These are phyloP conservation scores for Ernsta delagoae DNA, from an alignment of 2,888 invertebrate species.

Conservation along the genomic window DNA sequence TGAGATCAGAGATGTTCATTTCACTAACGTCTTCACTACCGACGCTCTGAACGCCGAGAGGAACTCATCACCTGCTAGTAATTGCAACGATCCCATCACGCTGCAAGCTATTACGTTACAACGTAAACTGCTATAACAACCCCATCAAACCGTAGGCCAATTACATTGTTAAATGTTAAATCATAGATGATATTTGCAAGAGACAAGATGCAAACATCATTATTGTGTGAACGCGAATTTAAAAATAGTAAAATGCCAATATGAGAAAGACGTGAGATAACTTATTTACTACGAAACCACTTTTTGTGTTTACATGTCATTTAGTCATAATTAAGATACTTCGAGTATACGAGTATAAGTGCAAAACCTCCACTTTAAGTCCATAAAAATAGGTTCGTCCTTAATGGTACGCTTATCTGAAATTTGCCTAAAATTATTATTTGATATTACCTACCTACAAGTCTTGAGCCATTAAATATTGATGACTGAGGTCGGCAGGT, in stretches of 20 bases:
- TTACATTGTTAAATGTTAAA: constrained; percentile 18
- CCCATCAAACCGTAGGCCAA: constrained; percentile 18
- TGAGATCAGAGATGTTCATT: constrained; percentile 2
- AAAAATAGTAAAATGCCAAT: neutral
- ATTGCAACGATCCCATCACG: constrained; percentile 30
- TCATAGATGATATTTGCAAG: constrained; percentile 13
- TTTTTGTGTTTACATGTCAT: no score
- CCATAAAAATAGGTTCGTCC: no score
- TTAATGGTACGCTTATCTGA: neutral
- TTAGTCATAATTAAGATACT: no score
- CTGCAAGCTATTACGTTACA: constrained; percentile 27
- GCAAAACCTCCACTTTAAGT: no score
- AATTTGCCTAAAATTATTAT: neutral
- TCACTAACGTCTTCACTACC: neutral
- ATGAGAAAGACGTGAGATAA: no score
- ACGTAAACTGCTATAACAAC: constrained; percentile 10
- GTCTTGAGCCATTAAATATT: constrained; percentile 15
- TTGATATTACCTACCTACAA: constrained; percentile 2
- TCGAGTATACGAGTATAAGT: no score
- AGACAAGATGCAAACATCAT: neutral
- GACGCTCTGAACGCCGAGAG: constrained; percentile 25
- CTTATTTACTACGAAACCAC: no score
- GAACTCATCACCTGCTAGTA: constrained; percentile 33
- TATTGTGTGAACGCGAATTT: neutral
- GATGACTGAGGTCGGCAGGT: constrained; percentile 29